A percentile compares a stretch with the other conserved stretches of the same genome.
These are phyloP conservation scores for Chondrilla cf. caribensis DNA, from an alignment of 37 sponge, comb jelly and placozoan genomes.

Conservation along the genomic window DNA sequence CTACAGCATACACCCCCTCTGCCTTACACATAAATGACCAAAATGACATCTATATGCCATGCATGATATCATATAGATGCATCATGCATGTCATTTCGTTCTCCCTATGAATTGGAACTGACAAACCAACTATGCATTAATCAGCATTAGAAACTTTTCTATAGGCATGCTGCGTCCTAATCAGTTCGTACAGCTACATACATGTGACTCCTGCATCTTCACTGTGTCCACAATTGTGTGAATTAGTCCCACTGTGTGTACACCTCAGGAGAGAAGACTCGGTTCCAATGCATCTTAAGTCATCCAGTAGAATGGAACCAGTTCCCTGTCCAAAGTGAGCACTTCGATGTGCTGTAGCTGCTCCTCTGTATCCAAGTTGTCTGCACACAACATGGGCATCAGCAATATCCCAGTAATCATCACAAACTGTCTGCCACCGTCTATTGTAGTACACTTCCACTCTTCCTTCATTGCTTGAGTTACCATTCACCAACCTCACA, in stretches of 20 bases:
- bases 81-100: no score
- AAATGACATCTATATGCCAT: no score
- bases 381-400: conserved; percentile 1
- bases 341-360: background rate
- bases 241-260: background rate
- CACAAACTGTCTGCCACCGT: background rate
- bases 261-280: background rate
- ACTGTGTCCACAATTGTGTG: background rate
- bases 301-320: background rate
- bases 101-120: no score
- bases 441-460: conserved; percentile 4
- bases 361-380: background rate
- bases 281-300: background rate
- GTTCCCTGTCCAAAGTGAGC: conserved; percentile 2
- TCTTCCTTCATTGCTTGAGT: background rate
- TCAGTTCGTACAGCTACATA: no score
- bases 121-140: no score
- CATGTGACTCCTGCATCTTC: background rate
- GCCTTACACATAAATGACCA: no score
- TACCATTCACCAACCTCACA: background rate
- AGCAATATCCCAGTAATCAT: background rate
- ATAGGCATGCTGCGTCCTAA: no score
- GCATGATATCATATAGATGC: no score
- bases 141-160: no score
- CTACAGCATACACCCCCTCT: no score